Evolutionary conservation across 2,113 vertebrate species (phyloP).

Genomic region (Meleagris gallopavo): DNA sequence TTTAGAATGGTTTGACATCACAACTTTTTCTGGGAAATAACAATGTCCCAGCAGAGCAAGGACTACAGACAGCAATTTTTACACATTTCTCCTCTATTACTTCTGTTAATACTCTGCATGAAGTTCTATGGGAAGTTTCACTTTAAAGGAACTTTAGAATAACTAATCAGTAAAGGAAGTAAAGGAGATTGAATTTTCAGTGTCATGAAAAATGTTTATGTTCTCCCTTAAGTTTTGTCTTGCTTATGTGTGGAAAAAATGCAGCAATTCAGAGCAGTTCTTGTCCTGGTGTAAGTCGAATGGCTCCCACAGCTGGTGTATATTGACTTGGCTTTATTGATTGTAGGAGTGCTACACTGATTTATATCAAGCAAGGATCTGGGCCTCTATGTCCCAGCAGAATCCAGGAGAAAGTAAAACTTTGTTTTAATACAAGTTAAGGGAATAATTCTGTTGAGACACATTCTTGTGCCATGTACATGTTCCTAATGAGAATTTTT

Average conservation of each 20-base stretch:
- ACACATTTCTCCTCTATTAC: background rate
- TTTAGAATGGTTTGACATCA: background rate
- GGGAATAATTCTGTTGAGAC: background rate
- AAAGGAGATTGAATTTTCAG: background rate
- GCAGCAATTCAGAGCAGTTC: constrained; percentile 1
- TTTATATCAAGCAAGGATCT: constrained; percentile 11
- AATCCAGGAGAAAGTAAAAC: background rate
- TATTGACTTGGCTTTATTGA: constrained; percentile 38
- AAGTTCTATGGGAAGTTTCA: background rate
- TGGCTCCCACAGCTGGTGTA: constrained; percentile 34
- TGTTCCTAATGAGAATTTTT: background rate
- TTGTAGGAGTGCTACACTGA: background rate
- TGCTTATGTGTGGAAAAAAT: background rate
- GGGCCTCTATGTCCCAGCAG: background rate
- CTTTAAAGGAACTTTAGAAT: background rate
- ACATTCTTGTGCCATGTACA: background rate
- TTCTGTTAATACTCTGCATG: background rate
- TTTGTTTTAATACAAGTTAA: background rate
- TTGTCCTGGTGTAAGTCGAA: background rate
- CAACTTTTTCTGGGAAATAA: background rate
- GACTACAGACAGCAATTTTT: background rate
- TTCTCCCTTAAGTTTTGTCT: constrained; percentile 7
- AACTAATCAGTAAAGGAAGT: background rate
- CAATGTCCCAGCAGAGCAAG: background rate
- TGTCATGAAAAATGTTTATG: background rate